These are phyloP conservation scores for Anabacerthia variegaticeps DNA, from an alignment of 2,797 vertebrate species.

Conservation along the genomic window DNA sequence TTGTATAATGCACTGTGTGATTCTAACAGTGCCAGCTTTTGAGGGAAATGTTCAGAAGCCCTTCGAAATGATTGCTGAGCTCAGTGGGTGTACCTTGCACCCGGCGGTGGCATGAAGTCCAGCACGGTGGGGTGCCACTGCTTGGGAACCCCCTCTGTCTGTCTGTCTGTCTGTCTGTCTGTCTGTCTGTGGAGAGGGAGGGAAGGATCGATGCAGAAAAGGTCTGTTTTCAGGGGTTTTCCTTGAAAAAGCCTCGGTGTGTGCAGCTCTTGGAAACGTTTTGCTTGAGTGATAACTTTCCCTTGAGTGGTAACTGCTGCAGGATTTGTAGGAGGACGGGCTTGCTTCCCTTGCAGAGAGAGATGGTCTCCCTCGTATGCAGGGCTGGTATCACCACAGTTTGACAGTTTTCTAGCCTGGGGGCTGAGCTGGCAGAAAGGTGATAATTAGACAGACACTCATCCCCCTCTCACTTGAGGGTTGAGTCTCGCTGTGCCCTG, in stretches of 20 bases:
- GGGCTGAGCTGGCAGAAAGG: background rate
- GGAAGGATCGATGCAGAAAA: background rate
- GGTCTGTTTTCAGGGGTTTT: background rate
- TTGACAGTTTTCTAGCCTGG: background rate
- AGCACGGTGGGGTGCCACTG: background rate
- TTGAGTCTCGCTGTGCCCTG: background rate
- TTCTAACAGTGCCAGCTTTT: fast-evolving
- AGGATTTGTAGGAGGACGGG: background rate
- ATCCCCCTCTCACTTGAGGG: background rate
- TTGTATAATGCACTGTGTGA: background rate
- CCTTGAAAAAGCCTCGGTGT: background rate
- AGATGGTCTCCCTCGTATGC: background rate
- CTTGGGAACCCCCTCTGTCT: background rate
- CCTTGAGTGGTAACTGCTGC: too few species aligned
- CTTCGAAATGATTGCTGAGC: background rate
- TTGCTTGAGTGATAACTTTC: background rate
- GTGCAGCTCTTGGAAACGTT: background rate
- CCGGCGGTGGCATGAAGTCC: background rate
- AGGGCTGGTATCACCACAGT: background rate
- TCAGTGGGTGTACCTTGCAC: background rate
- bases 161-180: background rate
- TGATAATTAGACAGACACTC: background rate
- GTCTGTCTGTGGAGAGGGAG: background rate
- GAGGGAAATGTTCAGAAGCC: background rate
- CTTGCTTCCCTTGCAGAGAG: background rate